A percentile compares a stretch with the other conserved stretches of the same genome.
Evolutionary conservation across 2,797 vertebrate genomes (phyloP).

Genomic region (Poeciliopsis turneri): DNA sequence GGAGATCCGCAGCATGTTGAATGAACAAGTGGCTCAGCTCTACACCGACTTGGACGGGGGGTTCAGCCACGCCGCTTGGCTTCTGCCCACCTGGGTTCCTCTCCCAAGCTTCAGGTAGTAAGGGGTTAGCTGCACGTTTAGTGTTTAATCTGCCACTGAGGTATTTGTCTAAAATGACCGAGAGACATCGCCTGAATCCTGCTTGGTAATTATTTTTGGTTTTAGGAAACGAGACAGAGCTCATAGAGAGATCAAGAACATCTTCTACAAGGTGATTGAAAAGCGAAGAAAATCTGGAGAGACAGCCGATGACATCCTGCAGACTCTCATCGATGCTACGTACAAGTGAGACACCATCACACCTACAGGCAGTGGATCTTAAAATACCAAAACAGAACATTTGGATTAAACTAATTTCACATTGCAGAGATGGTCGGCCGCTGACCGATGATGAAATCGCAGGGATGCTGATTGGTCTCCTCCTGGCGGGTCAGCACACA

Average conservation of each 20-base stretch:
- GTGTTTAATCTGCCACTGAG: background rate
- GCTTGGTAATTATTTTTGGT: background rate
- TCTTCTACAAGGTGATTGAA: constrained; percentile 93
- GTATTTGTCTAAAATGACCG: background rate
- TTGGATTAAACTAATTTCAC: background rate
- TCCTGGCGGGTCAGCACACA: constrained; percentile 95
- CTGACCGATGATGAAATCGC: constrained; percentile 89
- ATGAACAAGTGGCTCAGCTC: constrained; percentile 91
- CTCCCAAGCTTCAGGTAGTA: constrained; percentile 97
- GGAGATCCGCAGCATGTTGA: constrained; percentile 90
- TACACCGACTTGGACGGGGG: constrained; percentile 96
- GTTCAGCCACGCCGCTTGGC: constrained; percentile 95
- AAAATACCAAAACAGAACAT: background rate
- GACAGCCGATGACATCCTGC: constrained; percentile 91
- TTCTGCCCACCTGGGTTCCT: constrained; percentile 94
- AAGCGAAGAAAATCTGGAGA: constrained; percentile 85
- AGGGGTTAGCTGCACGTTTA: background rate
- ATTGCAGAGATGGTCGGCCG: constrained; percentile 83
- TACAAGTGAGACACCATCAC: constrained; percentile 87
- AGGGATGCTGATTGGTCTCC: constrained; percentile 93
- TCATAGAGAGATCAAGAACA: constrained; percentile 91
- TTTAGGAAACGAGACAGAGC: constrained; percentile 90
- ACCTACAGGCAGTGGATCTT: background rate
- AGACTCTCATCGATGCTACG: constrained; percentile 91
- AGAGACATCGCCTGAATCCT: background rate